Base-by-base conservation (phyloP, 2,113 vertebrate species). In the Cinclus cinclus region DNA sequence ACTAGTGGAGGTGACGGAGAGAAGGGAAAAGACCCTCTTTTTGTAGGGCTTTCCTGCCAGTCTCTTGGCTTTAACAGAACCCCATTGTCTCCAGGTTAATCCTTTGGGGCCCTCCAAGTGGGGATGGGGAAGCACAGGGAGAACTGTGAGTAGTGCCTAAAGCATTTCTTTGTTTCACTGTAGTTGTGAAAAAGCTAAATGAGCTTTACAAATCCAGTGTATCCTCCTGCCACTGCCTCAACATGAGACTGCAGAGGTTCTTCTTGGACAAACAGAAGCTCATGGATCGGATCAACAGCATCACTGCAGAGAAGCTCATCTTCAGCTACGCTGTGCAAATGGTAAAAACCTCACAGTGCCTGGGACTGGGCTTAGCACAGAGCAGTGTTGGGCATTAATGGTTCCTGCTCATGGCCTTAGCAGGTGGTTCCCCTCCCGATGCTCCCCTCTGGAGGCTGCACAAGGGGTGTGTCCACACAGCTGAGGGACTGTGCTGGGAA, bases 191-290 rank as follows among this genome's bases (percentile, higher is more conserved):
- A 89, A 99, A 98, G 96, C 97, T 99, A 83, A 99, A 99, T 2
- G 99, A 99, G 75, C 97, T 98, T 58, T 99, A 99, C 85, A 99
- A 99, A 97, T 98, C 97, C 85, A 99, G 99, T 12, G 99, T 99
- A 35, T 98, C 97, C 1, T 98, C 97, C 89, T 99, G 99, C 92
- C 99, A 99, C 90, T 98, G 98, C 94, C 98, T 99, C 95, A 99
- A 97, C 83, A 60, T 98, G 87, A 98, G 98, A 37, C 98, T 99
- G 64, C 98, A 99, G 97, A 97, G 98, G 44, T 99, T 99, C 98
- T 98, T 99, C 89, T 71, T 98, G 81, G 98, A 99, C 97, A 99
- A 99, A 85, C 99, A 99, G 97, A 99, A 98, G 67, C 98, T 99
- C 49, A 99, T 99, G 98, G 99, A 99, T 93, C 98, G 98, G 39